Evolutionary conservation across 2,797 vertebrate genomes (phyloP).

Genomic region (Hephaestus fuliginosus): DNA sequence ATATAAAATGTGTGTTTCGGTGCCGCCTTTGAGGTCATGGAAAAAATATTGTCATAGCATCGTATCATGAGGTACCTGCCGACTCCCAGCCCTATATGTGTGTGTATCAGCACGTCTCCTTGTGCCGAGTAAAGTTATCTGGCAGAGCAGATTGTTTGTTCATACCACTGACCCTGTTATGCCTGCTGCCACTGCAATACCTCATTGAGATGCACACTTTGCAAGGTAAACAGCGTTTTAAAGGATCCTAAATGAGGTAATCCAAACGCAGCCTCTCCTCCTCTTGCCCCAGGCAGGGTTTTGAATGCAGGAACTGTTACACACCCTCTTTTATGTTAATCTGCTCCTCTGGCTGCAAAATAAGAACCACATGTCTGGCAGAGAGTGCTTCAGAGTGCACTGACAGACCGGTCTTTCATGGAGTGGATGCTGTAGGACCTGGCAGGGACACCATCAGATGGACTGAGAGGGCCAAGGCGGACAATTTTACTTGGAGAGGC

Average conservation of each 20-base stretch:
- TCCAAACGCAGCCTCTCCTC: constrained; percentile 78
- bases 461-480: constrained; percentile 44
- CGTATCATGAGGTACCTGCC: neutral
- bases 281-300: constrained; percentile 76
- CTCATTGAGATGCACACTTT: constrained; percentile 84
- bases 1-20: neutral
- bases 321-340: constrained; percentile 89
- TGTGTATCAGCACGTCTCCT: constrained; percentile 3
- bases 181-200: constrained; percentile 66
- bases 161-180: constrained; percentile 68
- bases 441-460: constrained; percentile 48
- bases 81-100: neutral
- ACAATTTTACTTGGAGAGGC: constrained; percentile 42
- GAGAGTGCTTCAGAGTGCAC: constrained; percentile 67
- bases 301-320: constrained; percentile 83
- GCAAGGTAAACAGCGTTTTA: constrained; percentile 86
- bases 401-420: constrained; percentile 78
- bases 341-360: constrained; percentile 81
- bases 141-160: constrained; percentile 57
- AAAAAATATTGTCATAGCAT: constrained; percentile 26
- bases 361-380: constrained; percentile 88
- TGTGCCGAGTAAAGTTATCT: constrained; percentile 40
- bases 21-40: neutral
- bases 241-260: constrained; percentile 86
- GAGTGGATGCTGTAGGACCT: constrained; percentile 60